Evolutionary conservation across 2,797 vertebrate genomes (phyloP), one percentile per base, ranked within the genome.

Genomic region (Limosa lapponica): DNA sequence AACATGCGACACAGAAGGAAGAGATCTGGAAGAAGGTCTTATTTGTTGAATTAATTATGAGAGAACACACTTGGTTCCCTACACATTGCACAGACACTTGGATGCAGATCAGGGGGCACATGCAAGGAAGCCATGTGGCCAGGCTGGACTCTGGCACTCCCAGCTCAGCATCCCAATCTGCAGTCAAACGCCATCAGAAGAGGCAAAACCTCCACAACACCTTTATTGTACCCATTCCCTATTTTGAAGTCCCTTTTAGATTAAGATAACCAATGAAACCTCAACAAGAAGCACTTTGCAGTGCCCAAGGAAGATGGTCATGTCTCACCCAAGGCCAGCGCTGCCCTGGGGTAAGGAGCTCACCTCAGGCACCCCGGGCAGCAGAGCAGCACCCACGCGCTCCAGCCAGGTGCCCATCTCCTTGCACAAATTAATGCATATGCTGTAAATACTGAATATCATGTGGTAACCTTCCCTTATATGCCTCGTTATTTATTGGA

Each of bases 321-420:
- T 3, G 6, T 43, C 28, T 19, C 61, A 62, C 18, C 19, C 28
- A n/a, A 64, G 54, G 69, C 8, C 49, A 51, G 16, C 0, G 2
- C 25, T 59, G 30, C 13, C 15, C 57, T 2, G 7, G 19, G 28
- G 11, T 25, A 4, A 8, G 13, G 24, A 37, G 3, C 8, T 36
- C n/a, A 20, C 1, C 1, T 5, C 0, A 0, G 20, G 20, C 11
- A 36, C 8, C 15, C 37, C 1, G 10, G 24, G 58, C 1, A 3
- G 23, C 62, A 58, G 54, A 57, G 71, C 28, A 19, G n/a, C 10
- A 2, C 32, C 28, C 8, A 15, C 28, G 30, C 14, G 2, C 65
- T 13, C 51, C 3, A 17, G n/a, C 17, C 4, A 3, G 11, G 25
- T 0, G 1, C 30, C 39, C 27, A 24, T 14, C 23, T 37, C 66